Evolutionary conservation across 23 tunicate species (phyloP), one percentile per base, ranked within the genome.

Genomic region (Botrylloides violaceus): DNA sequence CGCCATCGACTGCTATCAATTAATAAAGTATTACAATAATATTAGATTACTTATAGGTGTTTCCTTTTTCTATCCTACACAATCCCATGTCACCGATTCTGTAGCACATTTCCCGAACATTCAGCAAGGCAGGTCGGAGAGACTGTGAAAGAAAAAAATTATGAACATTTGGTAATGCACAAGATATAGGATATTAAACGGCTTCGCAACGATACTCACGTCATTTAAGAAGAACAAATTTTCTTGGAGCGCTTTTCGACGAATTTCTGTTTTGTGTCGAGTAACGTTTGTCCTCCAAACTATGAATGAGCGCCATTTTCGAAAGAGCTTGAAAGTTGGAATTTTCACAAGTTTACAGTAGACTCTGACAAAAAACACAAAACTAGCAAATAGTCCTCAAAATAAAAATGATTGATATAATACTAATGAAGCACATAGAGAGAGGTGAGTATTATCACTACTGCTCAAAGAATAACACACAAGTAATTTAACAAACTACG

Each of bases 61-160:
- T 61, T 21, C 87, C 98, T 58, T 84, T 84, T 76, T 93, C 94
- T 15, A 93, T 93, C 3, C 94, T 57, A 59, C 98, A 93, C 36
- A 93, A 61, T 28, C 88, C 82, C 98, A 93, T 93, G 78, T 93
- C 98, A 32, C 88, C 71, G 48, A 93, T 86, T 50, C 98, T 83
- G 66, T 93, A 93, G 48, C 98, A 93, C 98, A 93, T 85, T 70
- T 93, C 98, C 29, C 94, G 79, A 34, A 93, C 94, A 36, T 93
- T 93, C 59, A 85, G 77, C 64, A 93, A 47, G 23, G 98, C 98
- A 27, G 90, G 91, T 9, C 98, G 84, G 2, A 93, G 84, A 23
- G 94, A 79, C 88, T 85, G 55, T 39, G 26, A 34, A 4, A 49
- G 18, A n/a, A n/a, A n/a, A n/a, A n/a, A n/a, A n/a, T 15, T 43